Evolutionary conservation across 1,140 invertebrate species (phyloP).

Genomic region (Luehdorfia chinensis): DNA sequence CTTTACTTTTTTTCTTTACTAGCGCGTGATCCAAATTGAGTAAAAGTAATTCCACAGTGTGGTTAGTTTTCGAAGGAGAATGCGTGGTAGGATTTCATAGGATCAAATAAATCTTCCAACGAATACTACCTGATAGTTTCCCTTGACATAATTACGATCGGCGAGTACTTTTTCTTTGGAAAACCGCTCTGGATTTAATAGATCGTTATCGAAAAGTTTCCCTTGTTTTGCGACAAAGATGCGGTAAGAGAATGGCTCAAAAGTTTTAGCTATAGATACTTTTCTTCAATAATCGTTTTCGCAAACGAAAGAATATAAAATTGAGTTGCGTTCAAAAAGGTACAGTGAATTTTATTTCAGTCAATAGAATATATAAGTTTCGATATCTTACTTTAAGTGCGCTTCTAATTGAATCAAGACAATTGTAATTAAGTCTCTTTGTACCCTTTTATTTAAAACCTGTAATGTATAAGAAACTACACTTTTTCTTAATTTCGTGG

Average conservation of each 20-base stretch:
- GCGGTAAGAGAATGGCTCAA: slow-evolving; percentile 27
- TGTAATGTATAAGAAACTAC: no score
- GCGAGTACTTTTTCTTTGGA: slow-evolving; percentile 35
- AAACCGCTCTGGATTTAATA: slow-evolving; percentile 27
- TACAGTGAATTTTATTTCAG: neutral
- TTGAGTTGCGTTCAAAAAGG: slow-evolving; percentile 1
- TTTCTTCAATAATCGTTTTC: slow-evolving; percentile 15
- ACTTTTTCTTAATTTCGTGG: no score
- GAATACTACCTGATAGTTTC: slow-evolving; percentile 48
- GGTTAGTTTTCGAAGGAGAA: slow-evolving; percentile 11
- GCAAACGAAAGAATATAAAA: slow-evolving; percentile 14
- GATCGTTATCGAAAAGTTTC: slow-evolving; percentile 28
- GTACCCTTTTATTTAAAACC: no score
- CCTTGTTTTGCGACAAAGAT: slow-evolving; percentile 28
- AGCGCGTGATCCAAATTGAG: no score
- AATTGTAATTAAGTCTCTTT: neutral
- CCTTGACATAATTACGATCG: slow-evolving; percentile 47
- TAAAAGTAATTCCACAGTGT: no score
- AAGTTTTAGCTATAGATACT: slow-evolving; percentile 15
- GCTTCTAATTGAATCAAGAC: no score
- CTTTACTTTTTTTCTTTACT: no score
- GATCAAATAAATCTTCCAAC: slow-evolving; percentile 61
- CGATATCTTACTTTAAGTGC: neutral
- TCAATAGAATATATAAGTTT: neutral
- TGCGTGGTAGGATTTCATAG: slow-evolving; percentile 35